Base-by-base conservation (phyloP, 2,797 vertebrate species). In the Eremophila alpestris region DNA sequence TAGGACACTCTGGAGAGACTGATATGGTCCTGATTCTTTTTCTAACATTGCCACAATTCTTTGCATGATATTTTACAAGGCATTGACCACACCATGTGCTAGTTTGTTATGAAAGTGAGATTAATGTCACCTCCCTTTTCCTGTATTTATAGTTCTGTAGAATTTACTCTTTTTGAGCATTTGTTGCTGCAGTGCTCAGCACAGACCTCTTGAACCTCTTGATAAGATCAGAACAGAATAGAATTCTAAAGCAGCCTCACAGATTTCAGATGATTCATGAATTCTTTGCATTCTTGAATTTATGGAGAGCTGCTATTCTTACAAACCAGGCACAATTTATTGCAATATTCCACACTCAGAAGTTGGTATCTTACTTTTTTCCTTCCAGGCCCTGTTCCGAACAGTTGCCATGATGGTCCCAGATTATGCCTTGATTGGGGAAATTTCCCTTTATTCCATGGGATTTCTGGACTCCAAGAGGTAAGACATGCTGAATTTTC, bases 401-500 rank as follows among this genome's bases (percentile, higher is more conserved):
- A 99, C 99, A 22, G 99, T 99, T 86, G 99, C 99, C 63, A 99
- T 99, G 99, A 99, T 99, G 99, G 99, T 99, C 19, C 99, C 99
- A 70, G 99, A 99, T 97, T 99, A 99, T 67, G 98, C 98, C 76
- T 98, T 99, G 81, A 99, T 99, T 97, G 99, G 99, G 78, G 99
- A 99, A 97, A 99, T 99, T 93, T 99, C 99, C 5, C 98, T 99
- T 40, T 99, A 99, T 95, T 99, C 99, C 11, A 99, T 99, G 99
- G 99, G 99, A 62, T 99, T 99, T 97, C 97, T 99, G 96, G 98
- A 99, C 80, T 99, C 99, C 58, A 98, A 98, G 96, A 99, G 98
- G 99, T 99, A 97, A 64, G 74, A 65, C 29, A 11, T n/a, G 30
- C 29, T 92, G 49, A 32, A 62, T 87, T 75, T 85, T 89, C 46